Evolutionary conservation across 1,140 invertebrate genomes (phyloP).

Genomic region (Pinna nobilis): DNA sequence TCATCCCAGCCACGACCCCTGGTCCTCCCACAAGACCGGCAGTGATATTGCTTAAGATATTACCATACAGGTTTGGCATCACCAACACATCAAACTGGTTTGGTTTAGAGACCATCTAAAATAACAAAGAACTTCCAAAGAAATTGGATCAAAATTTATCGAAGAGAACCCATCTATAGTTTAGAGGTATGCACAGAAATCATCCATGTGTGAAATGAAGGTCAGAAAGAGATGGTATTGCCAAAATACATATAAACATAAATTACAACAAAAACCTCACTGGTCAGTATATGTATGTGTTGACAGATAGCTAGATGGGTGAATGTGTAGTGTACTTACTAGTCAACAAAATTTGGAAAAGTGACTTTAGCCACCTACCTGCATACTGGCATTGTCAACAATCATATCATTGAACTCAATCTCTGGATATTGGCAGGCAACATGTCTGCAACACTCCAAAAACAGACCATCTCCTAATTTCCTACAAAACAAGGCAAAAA

Average conservation of each 20-base stretch:
- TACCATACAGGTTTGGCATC: constrained; percentile 99
- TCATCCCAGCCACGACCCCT: constrained; percentile 95
- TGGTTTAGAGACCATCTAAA: constrained; percentile 92
- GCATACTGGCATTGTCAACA: constrained; percentile 99
- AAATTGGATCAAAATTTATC: no score
- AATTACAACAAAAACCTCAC: no score
- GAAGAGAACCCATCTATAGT: no score
- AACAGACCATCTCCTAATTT: constrained; percentile 99
- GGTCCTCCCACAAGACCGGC: constrained; percentile 97
- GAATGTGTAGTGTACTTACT: no score
- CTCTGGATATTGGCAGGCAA: constrained; percentile 87
- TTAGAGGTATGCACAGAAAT: no score
- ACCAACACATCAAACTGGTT: constrained; percentile 99
- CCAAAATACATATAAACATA: no score
- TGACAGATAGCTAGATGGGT: no score
- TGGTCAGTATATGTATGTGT: no score
- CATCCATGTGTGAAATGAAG: no score
- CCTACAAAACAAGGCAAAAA: constrained; percentile 71
- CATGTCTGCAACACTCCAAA: constrained; percentile 89
- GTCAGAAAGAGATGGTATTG: no score
- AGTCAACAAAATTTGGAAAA: no score
- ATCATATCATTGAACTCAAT: constrained; percentile 98
- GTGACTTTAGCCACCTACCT: constrained; percentile 80
- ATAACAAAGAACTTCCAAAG: neutral
- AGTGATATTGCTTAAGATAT: constrained; percentile 97